A percentile compares a stretch with the other conserved stretches of the same genome.
phyloP scores from a whole-genome alignment of 2,888 invertebrate genomes.

The Sinelater perroti region DNA sequence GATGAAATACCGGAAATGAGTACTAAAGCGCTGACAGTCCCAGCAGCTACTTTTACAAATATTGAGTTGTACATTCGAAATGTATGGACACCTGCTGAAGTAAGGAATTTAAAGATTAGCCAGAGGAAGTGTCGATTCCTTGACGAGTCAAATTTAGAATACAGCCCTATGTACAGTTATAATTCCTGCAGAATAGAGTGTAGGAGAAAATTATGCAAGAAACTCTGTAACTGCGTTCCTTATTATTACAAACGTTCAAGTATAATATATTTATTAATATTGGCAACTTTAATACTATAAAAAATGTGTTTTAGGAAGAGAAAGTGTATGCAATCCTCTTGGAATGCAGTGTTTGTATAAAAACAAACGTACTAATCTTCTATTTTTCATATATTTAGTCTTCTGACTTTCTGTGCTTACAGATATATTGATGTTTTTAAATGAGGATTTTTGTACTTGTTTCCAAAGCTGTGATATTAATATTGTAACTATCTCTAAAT shows the following conservation, averaged over 20 bases:
- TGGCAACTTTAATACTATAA: too few relatives aligned
- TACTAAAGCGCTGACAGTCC: background rate
- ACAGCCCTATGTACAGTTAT: slow-evolving; percentile 54
- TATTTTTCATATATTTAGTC: too few relatives aligned
- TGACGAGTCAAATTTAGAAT: slow-evolving; percentile 48
- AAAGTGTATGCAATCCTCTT: slow-evolving; percentile 52
- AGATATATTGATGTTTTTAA: too few relatives aligned
- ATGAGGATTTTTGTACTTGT: slow-evolving; percentile 45
- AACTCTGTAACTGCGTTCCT: slow-evolving; percentile 56
- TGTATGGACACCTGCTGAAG: slow-evolving; percentile 30
- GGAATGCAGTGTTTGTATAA: slow-evolving; percentile 55
- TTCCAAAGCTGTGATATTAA: slow-evolving; percentile 49
- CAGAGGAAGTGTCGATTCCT: slow-evolving; percentile 54
- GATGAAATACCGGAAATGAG: slow-evolving; percentile 46
- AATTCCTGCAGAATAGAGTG: slow-evolving; percentile 57
- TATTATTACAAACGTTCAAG: slow-evolving; percentile 54
- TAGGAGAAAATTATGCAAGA: slow-evolving; percentile 51
- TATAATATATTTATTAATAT: background rate
- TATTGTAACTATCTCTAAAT: slow-evolving; percentile 40
- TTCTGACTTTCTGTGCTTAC: too few relatives aligned
- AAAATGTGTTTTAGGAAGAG: slow-evolving; percentile 41
- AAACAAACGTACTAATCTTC: slow-evolving; percentile 48
- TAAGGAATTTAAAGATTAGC: slow-evolving; percentile 40
- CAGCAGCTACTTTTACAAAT: slow-evolving; percentile 14
- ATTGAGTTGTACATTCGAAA: slow-evolving; percentile 16